A percentile compares a stretch with the other conserved stretches of the same genome.
phyloP scores from a whole-genome alignment of 2,113 vertebrate genomes.

The Pholis gunnellus region DNA sequence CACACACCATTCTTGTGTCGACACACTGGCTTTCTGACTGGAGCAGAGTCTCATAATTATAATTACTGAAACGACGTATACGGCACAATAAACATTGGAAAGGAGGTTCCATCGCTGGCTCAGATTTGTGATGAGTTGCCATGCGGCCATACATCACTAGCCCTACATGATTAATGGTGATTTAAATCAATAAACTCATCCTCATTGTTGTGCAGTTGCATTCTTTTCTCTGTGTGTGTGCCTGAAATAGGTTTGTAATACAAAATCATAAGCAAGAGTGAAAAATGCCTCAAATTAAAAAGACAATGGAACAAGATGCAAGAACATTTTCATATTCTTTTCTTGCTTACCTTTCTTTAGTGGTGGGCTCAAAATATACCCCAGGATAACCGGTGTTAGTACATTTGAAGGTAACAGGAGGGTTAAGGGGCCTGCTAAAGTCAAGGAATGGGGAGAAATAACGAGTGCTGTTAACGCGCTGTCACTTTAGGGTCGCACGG shows the following conservation, averaged over 20 bases:
- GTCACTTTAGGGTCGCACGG: not conserved
- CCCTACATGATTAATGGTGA: constrained; percentile 72
- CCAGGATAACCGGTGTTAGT: too few relatives aligned
- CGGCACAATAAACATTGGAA: constrained; percentile 55
- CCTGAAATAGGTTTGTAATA: constrained; percentile 50
- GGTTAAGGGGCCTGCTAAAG: too few relatives aligned
- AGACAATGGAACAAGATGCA: constrained; percentile 9
- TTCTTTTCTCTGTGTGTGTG: constrained; percentile 4
- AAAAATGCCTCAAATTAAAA: constrained; percentile 63
- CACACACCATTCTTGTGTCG: constrained; percentile 10
- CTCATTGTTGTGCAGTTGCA: constrained; percentile 45
- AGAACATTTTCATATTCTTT: not conserved
- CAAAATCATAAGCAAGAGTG: constrained; percentile 53
- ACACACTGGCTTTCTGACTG: constrained; percentile 20
- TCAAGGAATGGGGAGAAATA: not conserved
- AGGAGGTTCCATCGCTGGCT: constrained; percentile 42
- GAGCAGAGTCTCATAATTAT: constrained; percentile 53
- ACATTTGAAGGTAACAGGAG: too few relatives aligned
- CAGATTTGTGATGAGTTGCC: constrained; percentile 66
- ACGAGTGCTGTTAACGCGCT: not conserved
- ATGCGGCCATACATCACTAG: constrained; percentile 42
- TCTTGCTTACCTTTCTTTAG: too few relatives aligned
- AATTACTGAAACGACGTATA: constrained; percentile 42
- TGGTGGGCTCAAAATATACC: too few relatives aligned
- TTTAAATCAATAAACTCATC: constrained; percentile 67